These are phyloP conservation scores for Ianthella basta DNA, from an alignment of 37 sponge, comb jelly and placozoan genomes.

Conservation along the genomic window DNA sequence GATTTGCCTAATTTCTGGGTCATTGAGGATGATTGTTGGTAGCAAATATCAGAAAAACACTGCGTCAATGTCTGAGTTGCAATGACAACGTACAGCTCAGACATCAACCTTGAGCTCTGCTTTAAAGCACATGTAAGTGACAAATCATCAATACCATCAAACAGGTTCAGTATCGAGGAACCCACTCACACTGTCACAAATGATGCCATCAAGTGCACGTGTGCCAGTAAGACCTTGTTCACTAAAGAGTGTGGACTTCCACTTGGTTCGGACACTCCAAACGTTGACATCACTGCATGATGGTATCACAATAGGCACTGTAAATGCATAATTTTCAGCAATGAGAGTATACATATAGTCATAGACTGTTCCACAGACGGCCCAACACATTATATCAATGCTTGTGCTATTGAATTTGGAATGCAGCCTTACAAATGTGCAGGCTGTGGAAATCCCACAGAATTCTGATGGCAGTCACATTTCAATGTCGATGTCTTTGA, in stretches of 20 bases:
- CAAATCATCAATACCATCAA: neutral
- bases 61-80: constrained; percentile 28
- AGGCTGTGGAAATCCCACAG: neutral
- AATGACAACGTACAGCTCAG: constrained; percentile 16
- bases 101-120: constrained; percentile 42
- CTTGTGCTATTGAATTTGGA: constrained; percentile 36
- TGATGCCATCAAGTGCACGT: constrained; percentile 40
- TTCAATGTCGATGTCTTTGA: constrained; percentile 23
- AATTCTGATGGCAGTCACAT: neutral
- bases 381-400: constrained; percentile 18
- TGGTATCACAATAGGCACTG: constrained; percentile 37
- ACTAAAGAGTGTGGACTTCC: constrained; percentile 25
- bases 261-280: neutral
- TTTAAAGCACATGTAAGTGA: neutral
- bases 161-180: neutral
- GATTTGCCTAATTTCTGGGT: too few species aligned
- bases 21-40: too few species aligned
- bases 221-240: constrained; percentile 31
- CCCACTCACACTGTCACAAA: constrained; percentile 26
- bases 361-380: neutral
- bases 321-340: too few species aligned
- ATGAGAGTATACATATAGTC: too few species aligned
- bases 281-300: constrained; percentile 52
- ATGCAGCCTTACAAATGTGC: neutral
- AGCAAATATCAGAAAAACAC: neutral